These are phyloP conservation scores for Agrochola circellaris DNA, from an alignment of 2,888 invertebrate genomes.

Conservation along the genomic window DNA sequence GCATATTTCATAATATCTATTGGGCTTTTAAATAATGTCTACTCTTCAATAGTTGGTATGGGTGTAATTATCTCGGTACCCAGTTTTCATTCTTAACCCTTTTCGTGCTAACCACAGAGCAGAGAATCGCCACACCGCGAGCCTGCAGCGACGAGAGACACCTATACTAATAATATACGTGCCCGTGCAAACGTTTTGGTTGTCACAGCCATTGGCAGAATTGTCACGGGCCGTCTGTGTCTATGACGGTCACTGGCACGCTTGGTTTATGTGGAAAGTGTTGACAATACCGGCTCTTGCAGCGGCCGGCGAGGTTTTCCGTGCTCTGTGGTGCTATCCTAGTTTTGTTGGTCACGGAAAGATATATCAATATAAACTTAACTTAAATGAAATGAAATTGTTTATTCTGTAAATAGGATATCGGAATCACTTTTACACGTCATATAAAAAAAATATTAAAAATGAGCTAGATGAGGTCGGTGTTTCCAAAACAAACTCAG, in stretches of 20 bases:
- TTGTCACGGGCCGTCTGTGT: too few relatives aligned
- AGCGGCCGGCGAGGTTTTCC: background rate
- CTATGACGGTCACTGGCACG: too few relatives aligned
- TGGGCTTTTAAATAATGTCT: background rate
- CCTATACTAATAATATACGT: too few relatives aligned
- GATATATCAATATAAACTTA: background rate
- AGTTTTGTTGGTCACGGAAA: background rate
- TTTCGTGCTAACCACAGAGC: background rate
- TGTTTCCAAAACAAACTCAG: too few relatives aligned
- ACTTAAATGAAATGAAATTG: too few relatives aligned
- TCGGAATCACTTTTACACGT: too few relatives aligned
- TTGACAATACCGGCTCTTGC: background rate
- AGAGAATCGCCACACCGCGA: background rate
- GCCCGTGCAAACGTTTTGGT: too few relatives aligned
- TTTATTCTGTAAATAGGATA: too few relatives aligned
- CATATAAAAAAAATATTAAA: too few relatives aligned
- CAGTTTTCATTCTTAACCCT: background rate
- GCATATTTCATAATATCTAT: background rate
- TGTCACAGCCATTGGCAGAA: too few relatives aligned
- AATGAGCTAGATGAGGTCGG: too few relatives aligned
- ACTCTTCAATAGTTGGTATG: background rate
- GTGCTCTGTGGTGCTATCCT: background rate
- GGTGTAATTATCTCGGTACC: background rate
- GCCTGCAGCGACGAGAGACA: too few relatives aligned
- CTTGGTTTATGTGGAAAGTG: background rate